Evolutionary conservation across 2,797 vertebrate genomes (phyloP).

Genomic region (Poecilia picta): DNA sequence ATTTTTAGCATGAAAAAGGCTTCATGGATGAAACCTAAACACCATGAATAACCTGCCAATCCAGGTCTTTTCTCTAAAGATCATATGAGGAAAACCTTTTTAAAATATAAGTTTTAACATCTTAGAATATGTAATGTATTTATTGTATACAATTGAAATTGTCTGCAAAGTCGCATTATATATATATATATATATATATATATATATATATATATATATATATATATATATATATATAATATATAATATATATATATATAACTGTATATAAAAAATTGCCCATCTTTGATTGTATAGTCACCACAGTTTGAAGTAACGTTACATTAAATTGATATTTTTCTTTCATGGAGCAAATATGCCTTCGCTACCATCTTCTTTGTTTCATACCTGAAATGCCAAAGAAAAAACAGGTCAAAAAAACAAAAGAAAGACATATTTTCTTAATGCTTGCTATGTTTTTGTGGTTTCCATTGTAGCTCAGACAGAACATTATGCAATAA

Average conservation of each 20-base stretch:
- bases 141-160: neutral
- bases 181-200: too few species aligned
- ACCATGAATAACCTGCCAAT: neutral
- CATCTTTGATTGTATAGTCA: neutral
- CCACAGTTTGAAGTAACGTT: neutral
- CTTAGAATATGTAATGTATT: neutral
- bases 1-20: neutral
- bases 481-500: neutral
- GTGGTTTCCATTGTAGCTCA: neutral
- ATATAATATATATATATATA: too few species aligned
- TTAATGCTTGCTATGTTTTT: neutral
- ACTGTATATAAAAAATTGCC: too few species aligned
- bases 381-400: neutral
- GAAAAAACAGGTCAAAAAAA: neutral
- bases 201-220: too few species aligned
- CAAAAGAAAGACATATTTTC: neutral
- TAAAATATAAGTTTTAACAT: neutral
- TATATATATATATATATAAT: too few species aligned
- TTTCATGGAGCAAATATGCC: neutral
- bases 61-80: neutral
- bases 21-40: neutral
- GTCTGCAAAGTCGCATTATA: neutral
- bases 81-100: neutral
- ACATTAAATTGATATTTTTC: too few species aligned
- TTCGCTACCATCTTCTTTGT: neutral